Conservation (phyloP, 2,888 invertebrate genomes). For the Hetaerina titia region DNA sequence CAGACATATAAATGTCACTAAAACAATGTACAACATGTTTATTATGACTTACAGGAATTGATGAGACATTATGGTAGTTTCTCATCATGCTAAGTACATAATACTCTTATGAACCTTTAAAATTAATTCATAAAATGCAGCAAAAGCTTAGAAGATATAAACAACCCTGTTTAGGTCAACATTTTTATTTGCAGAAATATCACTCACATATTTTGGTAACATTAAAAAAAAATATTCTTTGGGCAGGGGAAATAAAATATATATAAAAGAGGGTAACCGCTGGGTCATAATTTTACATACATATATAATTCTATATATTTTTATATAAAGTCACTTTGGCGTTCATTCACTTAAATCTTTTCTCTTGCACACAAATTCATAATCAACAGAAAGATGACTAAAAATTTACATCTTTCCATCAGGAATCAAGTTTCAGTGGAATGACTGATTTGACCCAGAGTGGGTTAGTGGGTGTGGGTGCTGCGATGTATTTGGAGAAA, state of each 20-base stretch:
- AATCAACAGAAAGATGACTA: neutral
- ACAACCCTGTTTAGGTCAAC: slow-evolving; percentile 61
- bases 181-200: slow-evolving; percentile 59
- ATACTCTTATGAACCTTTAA: neutral
- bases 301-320: neutral
- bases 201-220: slow-evolving; percentile 63
- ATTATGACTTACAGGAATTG: neutral
- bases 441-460: slow-evolving; percentile 36
- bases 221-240: slow-evolving; percentile 58
- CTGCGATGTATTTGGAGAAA: slow-evolving; percentile 70
- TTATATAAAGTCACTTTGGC: slow-evolving; percentile 57
- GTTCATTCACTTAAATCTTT: slow-evolving; percentile 48
- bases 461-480: slow-evolving; percentile 41
- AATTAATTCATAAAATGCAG: slow-evolving; percentile 37
- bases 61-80: neutral
- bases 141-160: slow-evolving; percentile 55
- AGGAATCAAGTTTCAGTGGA: slow-evolving; percentile 42
- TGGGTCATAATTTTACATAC: slow-evolving; percentile 25
- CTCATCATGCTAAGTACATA: slow-evolving; percentile 8
- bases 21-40: neutral
- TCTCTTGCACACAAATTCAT: neutral
- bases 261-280: slow-evolving; percentile 51
- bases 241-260: slow-evolving; percentile 49
- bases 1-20: neutral
- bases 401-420: slow-evolving; percentile 14